Evolutionary conservation across 2,113 vertebrate genomes (phyloP).

Genomic region (Eira barbara): DNA sequence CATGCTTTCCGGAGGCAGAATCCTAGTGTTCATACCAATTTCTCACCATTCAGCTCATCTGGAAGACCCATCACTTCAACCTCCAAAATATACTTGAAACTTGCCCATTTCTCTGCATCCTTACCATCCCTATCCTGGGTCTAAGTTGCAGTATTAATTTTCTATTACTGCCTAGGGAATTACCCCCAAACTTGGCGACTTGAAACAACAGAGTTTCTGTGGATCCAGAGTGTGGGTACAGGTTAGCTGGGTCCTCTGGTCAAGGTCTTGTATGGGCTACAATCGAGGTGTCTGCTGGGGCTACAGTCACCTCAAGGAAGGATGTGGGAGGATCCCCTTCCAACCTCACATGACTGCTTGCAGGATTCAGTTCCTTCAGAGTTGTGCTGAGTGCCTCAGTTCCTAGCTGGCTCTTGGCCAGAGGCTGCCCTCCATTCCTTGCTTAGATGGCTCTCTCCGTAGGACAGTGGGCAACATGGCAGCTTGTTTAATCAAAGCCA

Average conservation of each 20-base stretch:
- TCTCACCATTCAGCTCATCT: not conserved
- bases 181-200: not conserved
- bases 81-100: not conserved
- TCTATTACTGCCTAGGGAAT: not conserved
- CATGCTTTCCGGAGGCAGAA: not conserved
- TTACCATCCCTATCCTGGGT: not conserved
- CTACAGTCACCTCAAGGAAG: not conserved
- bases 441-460: not conserved
- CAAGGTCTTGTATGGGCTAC: not conserved
- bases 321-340: not conserved
- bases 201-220: not conserved
- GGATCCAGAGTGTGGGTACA: not conserved
- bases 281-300: not conserved
- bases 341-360: not conserved
- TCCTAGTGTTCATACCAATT: not conserved
- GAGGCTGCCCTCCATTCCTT: not conserved
- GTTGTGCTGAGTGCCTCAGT: not conserved
- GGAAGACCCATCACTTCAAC: not conserved
- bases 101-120: not conserved
- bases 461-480: not conserved
- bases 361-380: not conserved
- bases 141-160: not conserved
- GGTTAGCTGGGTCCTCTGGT: not conserved
- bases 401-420: not conserved
- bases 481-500: not conserved